These are phyloP conservation scores for Conger conger DNA, from an alignment of 2,113 vertebrate genomes.

Conservation along the genomic window DNA sequence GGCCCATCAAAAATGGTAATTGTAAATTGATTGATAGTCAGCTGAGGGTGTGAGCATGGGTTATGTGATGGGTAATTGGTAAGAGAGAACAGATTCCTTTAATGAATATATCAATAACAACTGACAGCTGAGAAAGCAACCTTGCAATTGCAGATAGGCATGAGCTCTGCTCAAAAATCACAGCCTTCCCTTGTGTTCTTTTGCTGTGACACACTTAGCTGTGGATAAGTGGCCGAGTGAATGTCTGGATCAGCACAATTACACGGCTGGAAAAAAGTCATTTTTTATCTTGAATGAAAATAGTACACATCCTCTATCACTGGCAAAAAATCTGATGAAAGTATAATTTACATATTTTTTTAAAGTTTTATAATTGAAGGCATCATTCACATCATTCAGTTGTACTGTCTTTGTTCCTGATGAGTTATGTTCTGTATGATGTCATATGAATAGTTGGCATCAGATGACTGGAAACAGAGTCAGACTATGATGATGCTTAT, in stretches of 20 bases:
- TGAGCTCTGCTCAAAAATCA: conserved; percentile 66
- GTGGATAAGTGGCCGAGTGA: conserved; percentile 69
- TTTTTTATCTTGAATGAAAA: no score
- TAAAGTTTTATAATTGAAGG: no score
- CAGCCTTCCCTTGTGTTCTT: conserved; percentile 35
- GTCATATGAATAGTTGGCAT: no score
- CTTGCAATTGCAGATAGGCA: conserved; percentile 69
- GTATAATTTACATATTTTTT: no score
- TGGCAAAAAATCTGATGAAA: no score
- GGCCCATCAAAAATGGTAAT: conserved; percentile 82
- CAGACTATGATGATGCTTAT: no score
- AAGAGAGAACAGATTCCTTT: conserved; percentile 72
- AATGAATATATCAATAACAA: conserved; percentile 82
- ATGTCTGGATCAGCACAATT: not conserved
- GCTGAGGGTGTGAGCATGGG: conserved; percentile 74
- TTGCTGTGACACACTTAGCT: conserved; percentile 60
- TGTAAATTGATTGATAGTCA: conserved; percentile 79
- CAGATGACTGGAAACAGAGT: no score
- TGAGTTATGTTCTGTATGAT: no score
- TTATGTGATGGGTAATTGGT: conserved; percentile 77
- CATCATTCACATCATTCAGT: no score
- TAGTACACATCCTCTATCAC: no score
- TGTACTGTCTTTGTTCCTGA: no score
- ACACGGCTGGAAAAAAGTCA: no score
- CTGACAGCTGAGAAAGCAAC: conserved; percentile 76